Base-by-base conservation (phyloP, 2,888 invertebrate genomes). In the Aelia acuminata region DNA sequence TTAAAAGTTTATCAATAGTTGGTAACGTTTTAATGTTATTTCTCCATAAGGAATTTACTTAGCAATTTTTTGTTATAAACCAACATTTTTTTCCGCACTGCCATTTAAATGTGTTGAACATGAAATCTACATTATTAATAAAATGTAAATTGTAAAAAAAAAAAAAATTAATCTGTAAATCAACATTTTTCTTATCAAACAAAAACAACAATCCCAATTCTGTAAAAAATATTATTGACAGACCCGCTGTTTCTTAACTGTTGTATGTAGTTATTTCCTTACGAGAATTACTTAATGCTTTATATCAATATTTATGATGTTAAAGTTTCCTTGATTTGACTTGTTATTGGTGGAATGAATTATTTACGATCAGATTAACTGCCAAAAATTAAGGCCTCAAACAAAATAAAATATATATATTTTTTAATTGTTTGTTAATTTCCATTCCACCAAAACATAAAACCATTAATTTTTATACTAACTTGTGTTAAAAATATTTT, bases 351-450 rank as follows among this genome's bases (percentile, higher is more conserved):
- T 15, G 2, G 75, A 75, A 75, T 39, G 39, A 39, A 75, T 75
- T 57, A 31, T 57, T 43, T 75, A 13, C 18, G 26, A 31, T 35
- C 39, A 75, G 20, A 39, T 75, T 22, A 3, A 43, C 35, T 75
- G 75, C 75, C 39, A 75, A 75, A 70, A 75, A 75, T 35, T 39
- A 35, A 75, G 75, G 35, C 75, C 75, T 35, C n/a, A 80, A 39
- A 47, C n/a, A n/a, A 75, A 70, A 70, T 11, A 26, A 70, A 35
- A 35, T 26, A 70, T 70, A 35, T 26, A 70, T 70, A 35, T 70
- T 57, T 13, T 15, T 43, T 13, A 7, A n/a, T 43, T 43, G n/a
- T n/a, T 47, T 47, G 22, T 47, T 47, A 43, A 80, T 80, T 39
- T 80, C 39, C 80, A 80, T 80, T 80, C n/a, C 13, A n/a, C 75